phyloP scores from a whole-genome alignment of 2,888 invertebrate genomes.

The Tromatobia lineatoria region DNA sequence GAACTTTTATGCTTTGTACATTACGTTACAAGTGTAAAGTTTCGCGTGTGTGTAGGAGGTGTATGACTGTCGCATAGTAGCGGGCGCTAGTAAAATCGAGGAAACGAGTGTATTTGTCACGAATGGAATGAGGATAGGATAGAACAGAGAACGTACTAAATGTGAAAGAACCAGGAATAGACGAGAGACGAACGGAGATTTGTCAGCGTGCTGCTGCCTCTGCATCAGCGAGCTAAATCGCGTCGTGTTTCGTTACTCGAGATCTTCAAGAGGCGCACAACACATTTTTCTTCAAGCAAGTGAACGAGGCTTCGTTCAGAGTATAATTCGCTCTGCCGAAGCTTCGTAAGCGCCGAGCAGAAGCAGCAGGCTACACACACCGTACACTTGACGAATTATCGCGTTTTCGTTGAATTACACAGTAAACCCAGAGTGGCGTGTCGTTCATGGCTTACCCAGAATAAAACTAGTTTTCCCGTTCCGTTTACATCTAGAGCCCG shows the following conservation, averaged over 20 bases:
- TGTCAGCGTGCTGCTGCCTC: constrained; percentile 17
- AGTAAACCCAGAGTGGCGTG: neutral
- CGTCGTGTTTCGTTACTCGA: constrained; percentile 16
- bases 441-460: constrained; percentile 30
- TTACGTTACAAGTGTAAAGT: constrained; percentile 25
- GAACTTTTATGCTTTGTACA: neutral
- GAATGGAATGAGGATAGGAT: constrained; percentile 31
- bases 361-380: neutral
- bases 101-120: constrained; percentile 6
- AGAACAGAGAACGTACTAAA: constrained; percentile 46
- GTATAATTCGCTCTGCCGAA: constrained; percentile 1
- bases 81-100: neutral
- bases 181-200: constrained; percentile 38
- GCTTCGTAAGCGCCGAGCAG: neutral
- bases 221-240: constrained; percentile 11
- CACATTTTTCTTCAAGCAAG: neutral
- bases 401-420: neutral
- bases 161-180: constrained; percentile 60
- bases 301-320: neutral
- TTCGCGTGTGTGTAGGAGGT: neutral
- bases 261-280: constrained; percentile 3
- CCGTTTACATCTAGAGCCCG: neutral
- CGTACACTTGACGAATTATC: neutral
- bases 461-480: constrained; percentile 35
- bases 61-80: constrained; percentile 10